Conservation (phyloP, 2,888 invertebrate genomes). For the Reticulitermes lucifugus region DNA sequence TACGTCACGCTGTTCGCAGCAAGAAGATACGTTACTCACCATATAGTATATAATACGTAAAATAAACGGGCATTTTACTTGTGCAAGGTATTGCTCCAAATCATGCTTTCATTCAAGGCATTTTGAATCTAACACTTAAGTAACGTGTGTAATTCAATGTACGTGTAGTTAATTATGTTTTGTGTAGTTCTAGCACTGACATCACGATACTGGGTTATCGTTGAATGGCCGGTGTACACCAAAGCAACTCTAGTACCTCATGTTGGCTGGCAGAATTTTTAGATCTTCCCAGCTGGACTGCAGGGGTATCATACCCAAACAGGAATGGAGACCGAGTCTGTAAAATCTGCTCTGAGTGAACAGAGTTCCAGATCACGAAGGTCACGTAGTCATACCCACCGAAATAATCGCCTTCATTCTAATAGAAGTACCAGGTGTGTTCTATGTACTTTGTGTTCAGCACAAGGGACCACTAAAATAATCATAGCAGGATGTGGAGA, state of each 20-base stretch:
- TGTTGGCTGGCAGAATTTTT: slow-evolving; percentile 46
- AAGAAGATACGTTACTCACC: not conserved
- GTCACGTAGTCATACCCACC: slow-evolving; percentile 59
- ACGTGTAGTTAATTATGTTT: not conserved
- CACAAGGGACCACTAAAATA: too few species aligned
- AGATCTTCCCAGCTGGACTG: slow-evolving; percentile 43
- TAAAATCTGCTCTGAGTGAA: slow-evolving; percentile 84
- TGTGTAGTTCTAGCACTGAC: not conserved
- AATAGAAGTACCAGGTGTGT: slow-evolving; percentile 75
- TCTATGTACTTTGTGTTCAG: too few species aligned
- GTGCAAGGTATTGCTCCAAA: not conserved
- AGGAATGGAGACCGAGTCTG: slow-evolving; percentile 93
- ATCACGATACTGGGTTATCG: slow-evolving; percentile 6
- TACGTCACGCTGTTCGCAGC: not conserved
- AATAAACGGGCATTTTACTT: not conserved
- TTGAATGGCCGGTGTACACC: slow-evolving; percentile 32
- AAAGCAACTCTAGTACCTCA: slow-evolving; percentile 42
- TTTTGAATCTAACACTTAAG: not conserved
- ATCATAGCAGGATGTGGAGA: too few species aligned
- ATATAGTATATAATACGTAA: not conserved
- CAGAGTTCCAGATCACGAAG: slow-evolving; percentile 79
- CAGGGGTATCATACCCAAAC: slow-evolving; percentile 36
- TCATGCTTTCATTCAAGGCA: not conserved
- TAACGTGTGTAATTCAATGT: not conserved
- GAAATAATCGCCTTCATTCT: slow-evolving; percentile 72